phyloP scores from a whole-genome alignment of 2,113 vertebrate genomes.

The Caretta caretta region DNA sequence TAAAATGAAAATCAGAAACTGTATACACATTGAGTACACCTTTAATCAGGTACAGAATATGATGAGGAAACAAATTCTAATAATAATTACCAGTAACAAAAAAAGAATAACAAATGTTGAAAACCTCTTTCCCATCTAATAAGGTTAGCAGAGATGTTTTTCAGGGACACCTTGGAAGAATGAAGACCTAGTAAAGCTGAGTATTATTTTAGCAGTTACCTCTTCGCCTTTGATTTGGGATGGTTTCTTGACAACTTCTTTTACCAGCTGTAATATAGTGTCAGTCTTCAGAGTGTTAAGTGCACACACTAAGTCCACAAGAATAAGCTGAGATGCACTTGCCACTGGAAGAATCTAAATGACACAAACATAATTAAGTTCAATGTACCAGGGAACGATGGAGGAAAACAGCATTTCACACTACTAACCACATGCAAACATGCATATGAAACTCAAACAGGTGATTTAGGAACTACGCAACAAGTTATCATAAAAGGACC shows the following conservation, averaged over 20 bases:
- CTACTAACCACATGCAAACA: background rate
- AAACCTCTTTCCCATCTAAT: background rate
- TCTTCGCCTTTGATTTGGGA: constrained; percentile 92
- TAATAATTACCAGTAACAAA: background rate
- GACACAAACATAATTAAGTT: background rate
- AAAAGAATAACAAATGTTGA: background rate
- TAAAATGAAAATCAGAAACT: background rate
- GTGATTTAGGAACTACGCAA: background rate
- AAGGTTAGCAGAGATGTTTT: background rate
- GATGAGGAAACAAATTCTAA: background rate
- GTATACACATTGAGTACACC: background rate
- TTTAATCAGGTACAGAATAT: background rate
- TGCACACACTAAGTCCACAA: constrained; percentile 91
- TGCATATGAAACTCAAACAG: background rate
- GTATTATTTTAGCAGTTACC: constrained; percentile 74
- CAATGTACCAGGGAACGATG: background rate
- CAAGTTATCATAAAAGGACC: background rate
- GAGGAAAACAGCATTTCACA: background rate
- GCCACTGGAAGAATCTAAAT: constrained; percentile 87
- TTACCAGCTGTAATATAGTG: constrained; percentile 88
- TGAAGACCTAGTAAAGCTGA: background rate
- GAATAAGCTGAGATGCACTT: constrained; percentile 84
- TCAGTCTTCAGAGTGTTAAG: constrained; percentile 87
- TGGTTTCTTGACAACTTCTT: constrained; percentile 97
- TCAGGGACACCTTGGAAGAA: background rate